Base-by-base conservation (phyloP, 2,888 invertebrate genomes). In the Heteromyza rotundicornis region DNA sequence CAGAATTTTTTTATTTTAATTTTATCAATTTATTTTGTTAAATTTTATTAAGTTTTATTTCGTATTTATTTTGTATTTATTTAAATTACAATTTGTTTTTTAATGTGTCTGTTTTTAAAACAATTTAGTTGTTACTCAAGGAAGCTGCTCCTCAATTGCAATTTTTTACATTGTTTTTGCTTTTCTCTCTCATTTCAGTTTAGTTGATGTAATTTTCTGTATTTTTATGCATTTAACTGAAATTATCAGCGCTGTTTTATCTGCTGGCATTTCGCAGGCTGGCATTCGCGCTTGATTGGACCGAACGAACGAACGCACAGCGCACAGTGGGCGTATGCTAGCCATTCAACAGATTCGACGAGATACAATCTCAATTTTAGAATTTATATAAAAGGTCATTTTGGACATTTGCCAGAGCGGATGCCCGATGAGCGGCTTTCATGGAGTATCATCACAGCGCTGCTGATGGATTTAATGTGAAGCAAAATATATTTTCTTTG, bases 301-400 rank as follows among this genome's bases (percentile, higher is more conserved):
- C 40, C 14, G 40, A 7, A 40, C 16, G n/a, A n/a, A 14, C 7
- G 32, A 32, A 8, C 19, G 57, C 57, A 17, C 7, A 32, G n/a
- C 5, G 22, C 19, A 27, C 14, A 56, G 55, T 40, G 44, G 55
- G 55, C 55, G 55, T 56, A 40, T 5, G 20, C 27, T 36, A 12
- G 57, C 27, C 19, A 47, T 20, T n/a, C 36, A 16, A 5, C 7
- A n/a, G n/a, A 7, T 40, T 12, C 40, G 40, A 5, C 17, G 36
- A 14, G 57, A 57, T 51, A 51, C 16, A 50, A 58, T 51, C 58
- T 17, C 17, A 50, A 36, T 36, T 40, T 50, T 32, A 22, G 50
- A 58, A 51, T 57, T 58, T 51, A 51, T 58, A n/a, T 22, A 35
- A 58, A 51, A 58, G 58, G 58, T 58, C 57, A 57, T 20, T 56